Evolutionary conservation across 2,888 invertebrate genomes (phyloP).

Genomic region (Argynnis bischoffii): DNA sequence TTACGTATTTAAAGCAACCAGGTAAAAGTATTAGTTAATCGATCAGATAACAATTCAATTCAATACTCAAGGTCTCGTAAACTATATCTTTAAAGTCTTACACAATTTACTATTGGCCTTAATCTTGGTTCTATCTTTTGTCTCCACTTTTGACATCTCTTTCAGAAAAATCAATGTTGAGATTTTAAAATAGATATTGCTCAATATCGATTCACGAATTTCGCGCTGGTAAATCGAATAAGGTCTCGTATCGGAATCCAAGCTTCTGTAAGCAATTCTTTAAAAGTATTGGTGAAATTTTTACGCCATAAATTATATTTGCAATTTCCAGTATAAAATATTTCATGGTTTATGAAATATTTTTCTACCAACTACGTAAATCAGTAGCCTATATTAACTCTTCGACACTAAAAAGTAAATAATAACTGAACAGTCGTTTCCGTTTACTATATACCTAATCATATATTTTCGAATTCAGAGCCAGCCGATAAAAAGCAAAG

Average conservation of each 20-base stretch:
- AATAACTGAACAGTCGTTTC: no score
- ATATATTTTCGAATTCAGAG: no score
- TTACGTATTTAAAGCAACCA: conserved; percentile 15
- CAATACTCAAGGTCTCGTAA: conserved; percentile 49
- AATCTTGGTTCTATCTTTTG: conserved; percentile 42
- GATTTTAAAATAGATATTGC: conserved; percentile 36
- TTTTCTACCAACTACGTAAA: no score
- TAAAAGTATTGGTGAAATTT: conserved; percentile 22
- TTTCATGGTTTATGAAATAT: no score
- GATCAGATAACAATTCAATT: conserved; percentile 45
- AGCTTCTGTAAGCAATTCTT: conserved; percentile 23
- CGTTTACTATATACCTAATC: no score
- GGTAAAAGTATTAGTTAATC: conserved; percentile 44
- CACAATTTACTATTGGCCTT: conserved; percentile 44
- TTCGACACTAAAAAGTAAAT: no score
- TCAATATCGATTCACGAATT: conserved; percentile 37
- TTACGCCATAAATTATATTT: not conserved
- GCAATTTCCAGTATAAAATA: no score
- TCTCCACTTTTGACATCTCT: conserved; percentile 55
- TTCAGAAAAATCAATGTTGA: conserved; percentile 46
- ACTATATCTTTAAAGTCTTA: conserved; percentile 46
- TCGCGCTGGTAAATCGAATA: conserved; percentile 22
- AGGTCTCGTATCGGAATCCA: conserved; percentile 15
- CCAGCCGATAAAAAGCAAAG: no score
- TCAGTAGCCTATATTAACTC: no score